These are phyloP conservation scores for Vicugna pacos DNA, from an alignment of 2,113 vertebrate genomes.

Conservation along the genomic window DNA sequence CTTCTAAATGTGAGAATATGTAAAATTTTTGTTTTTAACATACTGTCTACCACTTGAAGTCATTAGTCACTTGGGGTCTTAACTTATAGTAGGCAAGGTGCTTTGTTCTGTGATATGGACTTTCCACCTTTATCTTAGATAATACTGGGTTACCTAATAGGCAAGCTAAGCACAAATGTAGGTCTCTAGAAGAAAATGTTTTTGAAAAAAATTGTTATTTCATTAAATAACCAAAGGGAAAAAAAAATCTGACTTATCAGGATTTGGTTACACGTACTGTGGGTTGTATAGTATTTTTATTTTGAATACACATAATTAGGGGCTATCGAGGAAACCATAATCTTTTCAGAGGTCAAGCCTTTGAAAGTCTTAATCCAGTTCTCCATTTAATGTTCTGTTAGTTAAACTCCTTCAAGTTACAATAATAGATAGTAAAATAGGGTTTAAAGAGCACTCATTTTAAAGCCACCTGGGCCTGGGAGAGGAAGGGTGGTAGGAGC, in stretches of 20 bases:
- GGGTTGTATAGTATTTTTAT: not conserved
- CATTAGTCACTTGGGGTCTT: not conserved
- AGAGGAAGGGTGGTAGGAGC: not conserved
- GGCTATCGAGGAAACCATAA: not conserved
- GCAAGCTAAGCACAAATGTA: not conserved
- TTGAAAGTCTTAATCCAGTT: not conserved
- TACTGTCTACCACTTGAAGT: not conserved
- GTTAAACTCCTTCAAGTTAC: not conserved
- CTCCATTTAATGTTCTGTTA: not conserved
- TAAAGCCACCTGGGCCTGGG: not conserved
- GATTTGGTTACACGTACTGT: not conserved
- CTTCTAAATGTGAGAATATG: not conserved
- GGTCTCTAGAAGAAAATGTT: not conserved
- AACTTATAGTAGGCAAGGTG: not conserved
- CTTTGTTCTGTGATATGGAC: not conserved
- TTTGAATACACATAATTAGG: conserved; percentile 7
- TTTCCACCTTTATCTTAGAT: not conserved
- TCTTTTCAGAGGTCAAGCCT: not conserved
- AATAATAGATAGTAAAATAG: not conserved
- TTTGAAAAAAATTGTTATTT: not conserved
- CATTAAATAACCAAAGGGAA: not conserved
- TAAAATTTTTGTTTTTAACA: not conserved
- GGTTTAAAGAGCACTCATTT: not conserved
- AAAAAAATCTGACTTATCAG: not conserved
- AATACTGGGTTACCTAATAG: not conserved